A percentile compares a stretch with the other conserved stretches of the same genome.
Evolutionary conservation across 2,797 vertebrate genomes (phyloP).

Genomic region (Sparus aurata): DNA sequence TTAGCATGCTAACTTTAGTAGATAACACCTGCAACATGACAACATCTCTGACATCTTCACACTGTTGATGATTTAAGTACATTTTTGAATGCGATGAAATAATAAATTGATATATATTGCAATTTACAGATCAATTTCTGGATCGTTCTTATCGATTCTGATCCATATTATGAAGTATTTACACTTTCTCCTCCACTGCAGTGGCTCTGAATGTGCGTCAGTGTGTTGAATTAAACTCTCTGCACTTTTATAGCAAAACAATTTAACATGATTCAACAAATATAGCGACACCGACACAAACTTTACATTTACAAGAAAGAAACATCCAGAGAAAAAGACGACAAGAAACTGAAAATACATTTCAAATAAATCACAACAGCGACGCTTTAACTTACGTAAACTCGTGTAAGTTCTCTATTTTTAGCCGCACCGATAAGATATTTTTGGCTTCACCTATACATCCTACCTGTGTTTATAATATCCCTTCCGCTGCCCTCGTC

Average conservation of each 20-base stretch:
- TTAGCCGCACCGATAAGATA: neutral
- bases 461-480: constrained; percentile 49
- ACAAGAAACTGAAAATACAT: neutral
- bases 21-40: no score
- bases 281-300: no score
- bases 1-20: no score
- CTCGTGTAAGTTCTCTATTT: neutral
- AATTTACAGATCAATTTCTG: no score
- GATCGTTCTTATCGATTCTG: neutral
- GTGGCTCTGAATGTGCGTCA: neutral
- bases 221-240: neutral
- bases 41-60: no score
- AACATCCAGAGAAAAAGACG: neutral
- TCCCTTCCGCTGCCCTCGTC: constrained; percentile 31
- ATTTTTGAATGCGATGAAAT: no score
- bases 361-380: neutral
- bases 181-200: neutral
- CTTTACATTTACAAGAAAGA: no score
- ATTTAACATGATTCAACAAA: no score
- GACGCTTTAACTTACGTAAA: neutral
- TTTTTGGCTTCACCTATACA: constrained; percentile 32
- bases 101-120: no score
- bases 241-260: neutral
- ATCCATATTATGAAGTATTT: neutral
- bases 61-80: no score